A percentile compares a stretch with the other conserved stretches of the same genome.
phyloP scores from a whole-genome alignment of 2,888 invertebrate species.

The Incurvaria masculella region DNA sequence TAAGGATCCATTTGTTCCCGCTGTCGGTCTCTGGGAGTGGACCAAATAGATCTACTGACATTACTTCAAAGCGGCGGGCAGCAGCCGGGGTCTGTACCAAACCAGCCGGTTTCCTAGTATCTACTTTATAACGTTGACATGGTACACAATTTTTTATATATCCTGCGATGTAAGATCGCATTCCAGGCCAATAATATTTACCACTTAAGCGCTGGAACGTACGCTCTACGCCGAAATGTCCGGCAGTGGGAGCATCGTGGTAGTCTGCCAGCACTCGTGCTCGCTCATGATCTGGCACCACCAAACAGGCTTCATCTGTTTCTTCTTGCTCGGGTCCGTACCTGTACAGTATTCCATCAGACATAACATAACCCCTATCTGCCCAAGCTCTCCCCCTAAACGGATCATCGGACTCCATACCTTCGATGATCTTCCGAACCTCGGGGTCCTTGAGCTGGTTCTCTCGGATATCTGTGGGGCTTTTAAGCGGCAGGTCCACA shows the following conservation, averaged over 20 bases:
- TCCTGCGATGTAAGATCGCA: constrained; percentile 10
- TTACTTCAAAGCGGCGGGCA: constrained; percentile 11
- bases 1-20: constrained; percentile 15
- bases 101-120: constrained; percentile 13
- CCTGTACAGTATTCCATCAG: background rate
- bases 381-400: too few relatives aligned
- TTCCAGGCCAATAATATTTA: constrained; percentile 14
- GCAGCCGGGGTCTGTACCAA: constrained; percentile 10
- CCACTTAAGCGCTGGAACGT: constrained; percentile 5
- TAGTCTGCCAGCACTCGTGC: constrained; percentile 6
- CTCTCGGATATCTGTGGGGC: too few relatives aligned
- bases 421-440: too few relatives aligned
- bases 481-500: too few relatives aligned
- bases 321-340: background rate
- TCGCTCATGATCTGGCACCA: background rate
- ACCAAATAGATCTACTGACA: constrained; percentile 22
- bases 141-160: constrained; percentile 10
- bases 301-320: background rate
- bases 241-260: constrained; percentile 17
- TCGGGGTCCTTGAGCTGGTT: too few relatives aligned
- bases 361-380: background rate
- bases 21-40: constrained; percentile 13
- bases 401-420: too few relatives aligned
- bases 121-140: constrained; percentile 17
- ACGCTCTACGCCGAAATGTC: constrained; percentile 16